phyloP scores from a whole-genome alignment of 2,797 vertebrate species.

The Neostethus bicornis region DNA sequence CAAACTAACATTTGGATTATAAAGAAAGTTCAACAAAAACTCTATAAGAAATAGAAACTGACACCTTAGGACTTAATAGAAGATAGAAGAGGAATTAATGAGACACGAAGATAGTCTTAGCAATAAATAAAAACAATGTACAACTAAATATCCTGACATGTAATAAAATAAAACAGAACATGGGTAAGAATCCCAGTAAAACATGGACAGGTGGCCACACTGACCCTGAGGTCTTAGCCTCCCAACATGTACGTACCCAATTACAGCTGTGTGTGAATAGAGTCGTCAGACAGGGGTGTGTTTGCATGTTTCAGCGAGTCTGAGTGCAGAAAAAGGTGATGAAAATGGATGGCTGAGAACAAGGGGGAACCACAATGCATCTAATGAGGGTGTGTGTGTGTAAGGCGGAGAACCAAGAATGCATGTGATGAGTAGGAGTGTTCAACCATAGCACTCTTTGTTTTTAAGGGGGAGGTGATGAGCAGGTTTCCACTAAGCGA shows the following conservation, averaged over 20 bases:
- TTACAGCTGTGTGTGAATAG: constrained; percentile 51
- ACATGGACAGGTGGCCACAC: constrained; percentile 48
- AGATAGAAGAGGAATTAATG: not conserved
- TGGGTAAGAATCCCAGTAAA: constrained; percentile 32
- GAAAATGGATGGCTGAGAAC: constrained; percentile 44
- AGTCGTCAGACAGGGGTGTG: constrained; percentile 11
- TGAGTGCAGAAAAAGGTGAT: constrained; percentile 36
- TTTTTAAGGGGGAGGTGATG: constrained; percentile 43
- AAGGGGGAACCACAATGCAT: constrained; percentile 42
- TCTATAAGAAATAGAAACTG: not conserved
- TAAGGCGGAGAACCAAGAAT: constrained; percentile 33
- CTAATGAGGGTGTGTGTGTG: constrained; percentile 47
- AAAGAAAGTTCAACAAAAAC: not conserved
- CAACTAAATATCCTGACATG: not conserved
- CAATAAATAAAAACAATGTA: not conserved
- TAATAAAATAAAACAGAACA: not conserved
- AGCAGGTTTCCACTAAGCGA: constrained; percentile 25
- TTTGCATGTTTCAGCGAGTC: constrained; percentile 30
- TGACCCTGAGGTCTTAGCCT: constrained; percentile 41
- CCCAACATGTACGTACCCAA: constrained; percentile 32
- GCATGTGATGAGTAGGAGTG: constrained; percentile 44
- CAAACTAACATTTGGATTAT: constrained; percentile 16
- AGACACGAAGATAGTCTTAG: not conserved
- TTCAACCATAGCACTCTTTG: constrained; percentile 47
- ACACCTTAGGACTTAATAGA: not conserved